These are phyloP conservation scores for Aplochiton taeniatus DNA, from an alignment of 2,797 vertebrate species.

Conservation along the genomic window DNA sequence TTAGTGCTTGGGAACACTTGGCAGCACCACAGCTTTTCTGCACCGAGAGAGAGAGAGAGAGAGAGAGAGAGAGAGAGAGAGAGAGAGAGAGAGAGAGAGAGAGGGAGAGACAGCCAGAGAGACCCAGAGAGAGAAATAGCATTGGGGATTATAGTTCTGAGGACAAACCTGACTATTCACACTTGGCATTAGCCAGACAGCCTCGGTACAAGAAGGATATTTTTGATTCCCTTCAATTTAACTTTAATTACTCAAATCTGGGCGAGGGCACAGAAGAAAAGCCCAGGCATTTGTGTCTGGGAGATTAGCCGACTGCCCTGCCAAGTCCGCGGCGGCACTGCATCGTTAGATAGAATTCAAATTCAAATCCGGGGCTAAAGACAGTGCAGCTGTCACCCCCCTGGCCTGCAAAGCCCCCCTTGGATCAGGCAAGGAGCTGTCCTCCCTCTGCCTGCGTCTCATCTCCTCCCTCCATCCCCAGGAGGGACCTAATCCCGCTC, in stretches of 20 bases:
- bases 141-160: constrained; percentile 80
- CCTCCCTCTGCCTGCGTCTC: constrained; percentile 81
- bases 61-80: neutral
- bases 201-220: constrained; percentile 84
- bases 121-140: constrained; percentile 73
- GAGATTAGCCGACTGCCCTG: constrained; percentile 86
- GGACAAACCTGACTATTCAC: constrained; percentile 83
- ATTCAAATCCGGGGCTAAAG: constrained; percentile 87
- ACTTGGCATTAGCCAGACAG: constrained; percentile 82
- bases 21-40: constrained; percentile 69
- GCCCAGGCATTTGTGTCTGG: constrained; percentile 85
- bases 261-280: constrained; percentile 85
- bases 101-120: constrained; percentile 40
- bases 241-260: constrained; percentile 90
- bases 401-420: constrained; percentile 83
- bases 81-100: constrained; percentile 18
- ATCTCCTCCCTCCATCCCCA: constrained; percentile 68
- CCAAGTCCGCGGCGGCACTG: constrained; percentile 84
- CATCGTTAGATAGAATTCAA: constrained; percentile 87
- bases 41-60: neutral
- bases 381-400: constrained; percentile 86
- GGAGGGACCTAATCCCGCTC: constrained; percentile 69
- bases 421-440: constrained; percentile 87
- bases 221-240: constrained; percentile 86
- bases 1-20: constrained; percentile 75